Base-by-base conservation (phyloP, 1,140 invertebrate species). In the Rhyzopertha dominica region DNA sequence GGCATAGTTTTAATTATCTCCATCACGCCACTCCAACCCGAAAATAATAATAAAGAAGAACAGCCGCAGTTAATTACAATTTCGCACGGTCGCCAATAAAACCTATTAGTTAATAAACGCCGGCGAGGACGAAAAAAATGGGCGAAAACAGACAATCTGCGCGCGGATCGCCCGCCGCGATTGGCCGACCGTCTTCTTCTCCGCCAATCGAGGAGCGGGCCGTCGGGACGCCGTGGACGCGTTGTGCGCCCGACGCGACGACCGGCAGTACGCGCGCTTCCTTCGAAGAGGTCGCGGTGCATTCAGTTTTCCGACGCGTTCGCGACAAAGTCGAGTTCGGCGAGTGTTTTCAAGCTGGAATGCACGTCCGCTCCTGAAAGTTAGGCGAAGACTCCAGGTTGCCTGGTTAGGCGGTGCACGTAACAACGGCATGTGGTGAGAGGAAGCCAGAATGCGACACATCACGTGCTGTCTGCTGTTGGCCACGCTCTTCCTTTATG, bases 381-480 rank as follows among this genome's bases (percentile, higher is more conserved):
- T n/a, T n/a, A n/a, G n/a, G n/a, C n/a, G n/a, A n/a, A n/a, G n/a
- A n/a, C n/a, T n/a, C n/a, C n/a, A n/a, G n/a, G n/a, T n/a, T n/a
- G n/a, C n/a, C n/a, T n/a, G n/a, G n/a, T n/a, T 5, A 10, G 28
- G 16, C 5, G 28, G n/a, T 25, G 24, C n/a, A 25, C n/a, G 7
- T n/a, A 9, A 5, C 16, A 14, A 29, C 24, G 22, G 23, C 22
- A 40, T 40, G 24, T 26, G 38, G 8, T 16, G 22, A 39, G 12
- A 14, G 19, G 28, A 45, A 29, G 30, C 18, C 39, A 46, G 49
- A 32, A 56, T 56, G 53, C 39, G 45, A 38, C 35, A 39, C 26
- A 56, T 47, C 29, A 52, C 51, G 44, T 56, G 51, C 47, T 42
- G 39, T 36, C 22, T 53, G 24, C 44, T 56, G 13, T 50, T 56